A percentile compares a stretch with the other conserved stretches of the same genome.
phyloP scores from a whole-genome alignment of 1,140 invertebrate species.

The Atta texana region DNA sequence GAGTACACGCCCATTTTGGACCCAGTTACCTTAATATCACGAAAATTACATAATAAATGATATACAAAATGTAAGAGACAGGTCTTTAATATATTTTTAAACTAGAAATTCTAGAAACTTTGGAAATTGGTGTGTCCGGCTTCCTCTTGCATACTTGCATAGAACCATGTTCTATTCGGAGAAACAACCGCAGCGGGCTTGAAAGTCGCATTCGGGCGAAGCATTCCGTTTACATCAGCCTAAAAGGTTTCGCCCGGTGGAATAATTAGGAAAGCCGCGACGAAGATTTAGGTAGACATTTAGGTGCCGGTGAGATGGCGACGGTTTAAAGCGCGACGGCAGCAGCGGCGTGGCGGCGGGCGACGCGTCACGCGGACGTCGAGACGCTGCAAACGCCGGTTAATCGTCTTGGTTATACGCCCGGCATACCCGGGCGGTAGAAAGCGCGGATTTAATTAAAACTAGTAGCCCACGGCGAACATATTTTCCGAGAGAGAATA shows the following conservation, averaged over 20 bases:
- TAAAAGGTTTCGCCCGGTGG: slow-evolving; percentile 56
- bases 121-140: slow-evolving; percentile 13
- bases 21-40: no score
- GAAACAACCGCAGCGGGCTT: slow-evolving; percentile 23
- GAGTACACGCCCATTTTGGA: no score
- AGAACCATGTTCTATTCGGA: slow-evolving; percentile 31
- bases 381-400: slow-evolving; percentile 72
- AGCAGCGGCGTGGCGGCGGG: slow-evolving; percentile 23
- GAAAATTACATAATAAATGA: neutral
- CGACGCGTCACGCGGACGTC: slow-evolving; percentile 64
- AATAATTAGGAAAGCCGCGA: slow-evolving; percentile 59
- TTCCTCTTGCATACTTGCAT: slow-evolving; percentile 40
- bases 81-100: neutral
- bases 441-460: slow-evolving; percentile 82
- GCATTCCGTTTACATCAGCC: slow-evolving; percentile 56
- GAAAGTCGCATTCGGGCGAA: slow-evolving; percentile 54
- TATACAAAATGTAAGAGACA: neutral
- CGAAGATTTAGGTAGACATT: slow-evolving; percentile 71
- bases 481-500: slow-evolving; percentile 79
- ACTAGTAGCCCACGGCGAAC: slow-evolving; percentile 80
- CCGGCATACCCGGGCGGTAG: slow-evolving; percentile 69
- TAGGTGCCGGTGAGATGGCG: slow-evolving; percentile 55
- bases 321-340: slow-evolving; percentile 61
- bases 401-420: slow-evolving; percentile 78
- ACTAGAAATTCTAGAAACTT: neutral